These are phyloP conservation scores for Myocastor coypus DNA, from an alignment of 2,113 vertebrate species.

Conservation along the genomic window DNA sequence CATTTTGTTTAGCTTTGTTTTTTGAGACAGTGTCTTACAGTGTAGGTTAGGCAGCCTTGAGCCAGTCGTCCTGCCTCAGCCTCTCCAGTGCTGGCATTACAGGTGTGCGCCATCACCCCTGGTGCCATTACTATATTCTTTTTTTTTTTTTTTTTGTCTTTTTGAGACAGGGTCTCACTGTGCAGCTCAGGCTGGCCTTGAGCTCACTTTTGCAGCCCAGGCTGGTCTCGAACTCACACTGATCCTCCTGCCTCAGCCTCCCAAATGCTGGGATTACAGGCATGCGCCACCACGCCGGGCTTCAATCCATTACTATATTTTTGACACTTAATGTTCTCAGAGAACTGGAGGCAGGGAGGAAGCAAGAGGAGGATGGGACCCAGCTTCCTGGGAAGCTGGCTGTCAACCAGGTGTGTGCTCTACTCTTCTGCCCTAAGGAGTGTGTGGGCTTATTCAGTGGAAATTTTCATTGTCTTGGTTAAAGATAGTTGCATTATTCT, in stretches of 20 bases:
- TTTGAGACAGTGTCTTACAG: background rate
- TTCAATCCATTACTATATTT: background rate
- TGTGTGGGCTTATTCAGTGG: background rate
- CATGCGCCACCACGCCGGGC: background rate
- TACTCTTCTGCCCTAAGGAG: background rate
- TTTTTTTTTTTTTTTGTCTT: no score
- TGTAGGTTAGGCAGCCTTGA: background rate
- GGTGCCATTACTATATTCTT: background rate
- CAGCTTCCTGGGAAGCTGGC: background rate
- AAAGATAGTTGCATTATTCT: constrained; percentile 26
- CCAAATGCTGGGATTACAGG: background rate
- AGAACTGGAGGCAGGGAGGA: background rate
- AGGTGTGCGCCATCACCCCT: background rate
- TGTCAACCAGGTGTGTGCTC: background rate
- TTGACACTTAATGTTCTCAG: constrained; percentile 13
- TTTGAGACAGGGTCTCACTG: no score
- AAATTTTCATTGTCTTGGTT: constrained; percentile 8
- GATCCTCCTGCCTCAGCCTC: background rate
- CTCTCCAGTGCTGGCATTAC: background rate
- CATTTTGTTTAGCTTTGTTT: background rate
- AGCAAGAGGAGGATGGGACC: background rate
- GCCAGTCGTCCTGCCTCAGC: background rate
- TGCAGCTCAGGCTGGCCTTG: no score
- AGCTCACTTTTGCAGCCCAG: no score
- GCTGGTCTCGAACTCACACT: no score